A percentile compares a stretch with the other conserved stretches of the same genome.
phyloP scores from a whole-genome alignment of 2,888 invertebrate genomes.

The Lycia hirtaria region DNA sequence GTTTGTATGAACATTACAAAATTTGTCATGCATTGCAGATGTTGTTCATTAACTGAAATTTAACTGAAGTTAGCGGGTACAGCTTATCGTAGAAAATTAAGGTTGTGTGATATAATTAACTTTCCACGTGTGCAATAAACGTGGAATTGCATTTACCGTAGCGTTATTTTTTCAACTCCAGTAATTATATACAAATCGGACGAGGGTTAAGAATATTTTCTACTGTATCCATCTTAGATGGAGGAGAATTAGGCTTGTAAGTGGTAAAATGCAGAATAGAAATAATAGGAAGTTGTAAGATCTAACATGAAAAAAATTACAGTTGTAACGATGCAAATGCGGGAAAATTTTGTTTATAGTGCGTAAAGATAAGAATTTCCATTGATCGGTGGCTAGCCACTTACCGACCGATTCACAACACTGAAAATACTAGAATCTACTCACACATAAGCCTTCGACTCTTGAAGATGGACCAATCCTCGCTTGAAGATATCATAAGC shows the following conservation, averaged over 20 bases:
- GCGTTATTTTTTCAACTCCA: neutral
- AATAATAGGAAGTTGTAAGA: neutral
- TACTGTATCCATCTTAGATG: no score
- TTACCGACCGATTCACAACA: neutral
- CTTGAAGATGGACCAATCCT: slow-evolving; percentile 64
- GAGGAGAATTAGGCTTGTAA: no score
- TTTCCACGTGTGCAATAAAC: slow-evolving; percentile 6
- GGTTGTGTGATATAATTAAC: neutral
- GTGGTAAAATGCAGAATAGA: no score
- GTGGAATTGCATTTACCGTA: neutral
- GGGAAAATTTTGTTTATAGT: neutral
- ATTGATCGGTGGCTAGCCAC: slow-evolving; percentile 3
- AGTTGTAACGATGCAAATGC: neutral
- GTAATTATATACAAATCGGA: neutral
- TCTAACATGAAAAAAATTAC: neutral
- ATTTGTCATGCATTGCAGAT: neutral
- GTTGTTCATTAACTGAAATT: neutral
- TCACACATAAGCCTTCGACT: slow-evolving; percentile 81
- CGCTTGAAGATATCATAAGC: slow-evolving; percentile 70
- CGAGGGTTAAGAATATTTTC: neutral
- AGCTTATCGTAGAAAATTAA: neutral
- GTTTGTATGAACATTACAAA: neutral
- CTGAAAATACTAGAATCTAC: slow-evolving; percentile 47
- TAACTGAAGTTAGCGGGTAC: neutral
- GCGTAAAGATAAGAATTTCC: slow-evolving; percentile 9